phyloP scores from a whole-genome alignment of 2,888 invertebrate genomes.

The Pecten maximus region DNA sequence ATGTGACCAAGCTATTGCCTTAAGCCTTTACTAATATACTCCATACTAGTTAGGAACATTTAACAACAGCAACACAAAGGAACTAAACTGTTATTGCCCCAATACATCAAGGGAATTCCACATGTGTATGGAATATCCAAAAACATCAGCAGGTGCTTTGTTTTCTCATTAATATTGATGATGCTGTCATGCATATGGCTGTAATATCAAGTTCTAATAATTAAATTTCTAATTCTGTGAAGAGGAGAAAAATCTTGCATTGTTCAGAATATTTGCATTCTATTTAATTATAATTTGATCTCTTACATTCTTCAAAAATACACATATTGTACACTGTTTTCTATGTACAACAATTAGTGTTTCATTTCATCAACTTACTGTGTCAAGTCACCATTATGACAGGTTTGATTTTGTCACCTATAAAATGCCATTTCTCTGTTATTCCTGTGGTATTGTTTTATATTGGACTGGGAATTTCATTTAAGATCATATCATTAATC shows the following conservation, averaged over 20 bases:
- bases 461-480: background rate
- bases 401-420: background rate
- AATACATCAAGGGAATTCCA: background rate
- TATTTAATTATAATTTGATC: background rate
- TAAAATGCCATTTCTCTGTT: background rate
- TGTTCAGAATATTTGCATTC: background rate
- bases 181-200: conserved; percentile 10
- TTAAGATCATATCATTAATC: background rate
- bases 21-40: background rate
- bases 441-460: background rate
- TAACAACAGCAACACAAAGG: background rate
- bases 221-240: background rate
- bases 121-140: background rate
- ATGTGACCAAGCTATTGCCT: background rate
- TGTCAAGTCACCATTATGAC: background rate
- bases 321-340: background rate
- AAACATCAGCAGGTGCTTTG: background rate
- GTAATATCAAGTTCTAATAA: background rate
- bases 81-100: conserved; percentile 1
- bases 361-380: background rate
- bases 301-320: background rate
- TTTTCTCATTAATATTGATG: background rate
- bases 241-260: background rate
- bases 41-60: conserved; percentile 6
- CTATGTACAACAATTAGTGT: background rate